Evolutionary conservation across 2,113 vertebrate species (phyloP), one percentile per base, ranked within the genome.

Genomic region (Xiphophorus couchianus): DNA sequence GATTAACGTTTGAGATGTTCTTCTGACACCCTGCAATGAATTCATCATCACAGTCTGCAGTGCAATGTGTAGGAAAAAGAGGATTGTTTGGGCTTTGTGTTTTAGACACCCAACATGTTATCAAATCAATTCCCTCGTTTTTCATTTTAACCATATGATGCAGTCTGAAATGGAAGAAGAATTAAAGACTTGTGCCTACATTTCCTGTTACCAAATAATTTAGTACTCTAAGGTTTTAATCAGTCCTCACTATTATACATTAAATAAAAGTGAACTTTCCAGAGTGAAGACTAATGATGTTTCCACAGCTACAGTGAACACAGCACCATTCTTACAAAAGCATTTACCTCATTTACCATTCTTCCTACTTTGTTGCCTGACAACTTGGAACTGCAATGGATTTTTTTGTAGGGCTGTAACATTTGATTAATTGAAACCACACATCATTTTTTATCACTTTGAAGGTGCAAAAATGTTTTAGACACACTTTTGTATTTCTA

Each of bases 1-100:
- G 42, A 84, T 84, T 89, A 89, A 88, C 84, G 85, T 89, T 80
- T 78, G 64, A 67, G 54, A 73, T 71, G 61, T 71, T 83, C 79
- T 62, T 6, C 83, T 84, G 82, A 71, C 63, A 48, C 74, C 72
- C 61, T 65, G 14, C 82, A 69, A 83, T 83, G 70, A 82, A 58
- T 84, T 86, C 39, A 33, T 69, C 35, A 79, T 31, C 7, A 54
- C 71, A 28, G 72, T 65, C 66, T 44, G 69, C 69, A 73, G 63
- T 77, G 71, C 82, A 74, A 87, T 28, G 9, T 31, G 6, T 72
- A 62, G 28, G 9, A 9, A 35, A 75, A 71, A 33, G 29, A 29
- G 31, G 15, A 17, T 30, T 54, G 44, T 75, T 81, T 62, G 3
- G 7, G 2, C 1, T 15, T 29, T 48, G 22, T 13, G 28, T 19